These are phyloP conservation scores for Rhinella marina DNA, from an alignment of 2,797 vertebrate species.

Conservation along the genomic window DNA sequence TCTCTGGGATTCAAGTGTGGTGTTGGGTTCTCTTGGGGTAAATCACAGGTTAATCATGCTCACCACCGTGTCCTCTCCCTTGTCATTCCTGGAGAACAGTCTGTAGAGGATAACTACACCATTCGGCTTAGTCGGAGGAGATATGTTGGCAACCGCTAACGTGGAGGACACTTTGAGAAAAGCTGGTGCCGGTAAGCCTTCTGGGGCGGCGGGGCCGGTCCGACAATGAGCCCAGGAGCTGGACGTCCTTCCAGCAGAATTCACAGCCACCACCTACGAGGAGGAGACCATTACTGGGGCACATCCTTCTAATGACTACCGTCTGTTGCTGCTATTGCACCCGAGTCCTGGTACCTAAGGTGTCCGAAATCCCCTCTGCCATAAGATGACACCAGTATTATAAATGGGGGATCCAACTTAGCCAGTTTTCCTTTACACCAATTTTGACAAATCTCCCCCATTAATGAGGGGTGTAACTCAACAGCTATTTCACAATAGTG, in stretches of 20 bases:
- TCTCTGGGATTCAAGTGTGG: too few species aligned
- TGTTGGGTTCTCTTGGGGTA: too few species aligned
- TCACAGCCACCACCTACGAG: conserved; percentile 86
- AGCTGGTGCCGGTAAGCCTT: conserved; percentile 78
- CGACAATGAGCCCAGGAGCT: conserved; percentile 83
- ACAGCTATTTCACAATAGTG: too few species aligned
- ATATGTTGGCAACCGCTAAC: conserved; percentile 84
- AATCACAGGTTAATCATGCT: conserved; percentile 57
- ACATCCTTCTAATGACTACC: background rate
- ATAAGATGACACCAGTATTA: too few species aligned
- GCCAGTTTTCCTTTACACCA: too few species aligned
- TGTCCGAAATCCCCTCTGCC: too few species aligned
- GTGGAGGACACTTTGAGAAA: conserved; percentile 81
- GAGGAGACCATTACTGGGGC: background rate
- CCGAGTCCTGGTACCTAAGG: too few species aligned
- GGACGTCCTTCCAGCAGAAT: conserved; percentile 79
- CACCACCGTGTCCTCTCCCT: conserved; percentile 79
- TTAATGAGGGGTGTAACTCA: too few species aligned
- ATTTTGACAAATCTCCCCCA: too few species aligned
- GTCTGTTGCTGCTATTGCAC: too few species aligned
- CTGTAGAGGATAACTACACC: conserved; percentile 88
- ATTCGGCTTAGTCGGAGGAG: conserved; percentile 79
- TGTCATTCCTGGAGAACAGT: conserved; percentile 78
- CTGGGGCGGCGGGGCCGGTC: conserved; percentile 88
- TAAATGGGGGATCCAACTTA: too few species aligned